Evolutionary conservation across 2,113 vertebrate genomes (phyloP), one percentile per base, ranked within the genome.

Genomic region (Aptenodytes patagonicus): DNA sequence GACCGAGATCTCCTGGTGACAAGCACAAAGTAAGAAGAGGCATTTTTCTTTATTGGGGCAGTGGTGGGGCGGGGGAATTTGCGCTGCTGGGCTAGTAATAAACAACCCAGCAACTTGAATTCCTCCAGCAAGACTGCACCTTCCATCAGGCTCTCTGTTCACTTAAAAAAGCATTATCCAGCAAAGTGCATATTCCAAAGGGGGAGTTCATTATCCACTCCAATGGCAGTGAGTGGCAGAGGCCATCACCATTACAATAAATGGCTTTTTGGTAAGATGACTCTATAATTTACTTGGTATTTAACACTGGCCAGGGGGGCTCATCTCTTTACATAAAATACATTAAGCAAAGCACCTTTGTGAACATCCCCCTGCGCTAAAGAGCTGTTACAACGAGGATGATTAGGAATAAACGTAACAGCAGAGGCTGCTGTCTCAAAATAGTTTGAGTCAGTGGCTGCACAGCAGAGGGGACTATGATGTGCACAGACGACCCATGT

Each of bases 401-500:
- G 68, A 86, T 83, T 91, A 72, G 58, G 77, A 92, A 92, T 34
- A 90, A 94, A 79, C 6, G 1, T 3, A 88, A 55, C 38, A 92
- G 52, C 25, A 81, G 79, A 75, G n/a, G 24, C 29, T 73, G 79
- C 68, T 55, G 31, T 51, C 60, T 51, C 46, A 83, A 46, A 91
- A 86, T 14, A 68, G 20, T 40, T 64, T 57, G 47, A 49, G 72
- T 58, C 32, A 80, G 38, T 7, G 25, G 42, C 81, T 72, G 26
- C n/a, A 32, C 0, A 0, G 49, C 60, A 2, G 1, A 71, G n/a
- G 28, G 15, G 32, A 51, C 0, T 0, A 28, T 6, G 69, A 46
- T 4, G 5, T 6, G 7, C 17, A 28, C 40, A 78, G 46, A 44
- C 32, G 42, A 62, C 57, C 29, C 5, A 1, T 3, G 25, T n/a